These are phyloP conservation scores for Hirundichthys speculiger DNA, from an alignment of 2,113 vertebrate species.

Conservation along the genomic window DNA sequence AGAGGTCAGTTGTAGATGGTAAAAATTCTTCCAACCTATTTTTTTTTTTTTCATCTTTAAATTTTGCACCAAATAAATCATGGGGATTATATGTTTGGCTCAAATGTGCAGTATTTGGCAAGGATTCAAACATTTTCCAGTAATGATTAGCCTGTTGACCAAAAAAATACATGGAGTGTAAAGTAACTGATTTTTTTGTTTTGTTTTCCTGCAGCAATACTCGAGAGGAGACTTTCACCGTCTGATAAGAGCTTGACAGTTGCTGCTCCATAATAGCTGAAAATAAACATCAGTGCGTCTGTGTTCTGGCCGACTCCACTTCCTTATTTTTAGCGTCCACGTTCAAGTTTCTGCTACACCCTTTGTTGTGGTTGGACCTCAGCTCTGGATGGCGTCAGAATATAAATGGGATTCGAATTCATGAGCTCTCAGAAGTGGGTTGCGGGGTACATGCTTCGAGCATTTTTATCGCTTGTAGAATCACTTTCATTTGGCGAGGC, in stretches of 20 bases:
- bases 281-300: background rate
- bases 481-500: slow-evolving; percentile 12
- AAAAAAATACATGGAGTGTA: no score
- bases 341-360: slow-evolving; percentile 6
- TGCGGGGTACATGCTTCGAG: background rate
- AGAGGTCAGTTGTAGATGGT: no score
- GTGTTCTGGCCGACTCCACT: background rate
- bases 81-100: background rate
- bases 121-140: background rate
- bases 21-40: background rate
- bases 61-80: background rate
- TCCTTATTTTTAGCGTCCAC: background rate
- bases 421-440: no score
- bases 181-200: no score
- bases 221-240: no score
- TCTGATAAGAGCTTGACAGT: no score
- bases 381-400: slow-evolving; percentile 32
- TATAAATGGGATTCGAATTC: slow-evolving; percentile 45
- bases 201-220: no score
- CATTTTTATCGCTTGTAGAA: background rate
- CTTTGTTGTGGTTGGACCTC: slow-evolving; percentile 30
- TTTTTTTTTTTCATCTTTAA: background rate
- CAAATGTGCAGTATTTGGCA: background rate
- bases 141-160: no score
- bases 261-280: background rate